A percentile compares a stretch with the other conserved stretches of the same genome.
Evolutionary conservation across 2,797 vertebrate genomes (phyloP).

Genomic region (Pitangus sulphuratus): DNA sequence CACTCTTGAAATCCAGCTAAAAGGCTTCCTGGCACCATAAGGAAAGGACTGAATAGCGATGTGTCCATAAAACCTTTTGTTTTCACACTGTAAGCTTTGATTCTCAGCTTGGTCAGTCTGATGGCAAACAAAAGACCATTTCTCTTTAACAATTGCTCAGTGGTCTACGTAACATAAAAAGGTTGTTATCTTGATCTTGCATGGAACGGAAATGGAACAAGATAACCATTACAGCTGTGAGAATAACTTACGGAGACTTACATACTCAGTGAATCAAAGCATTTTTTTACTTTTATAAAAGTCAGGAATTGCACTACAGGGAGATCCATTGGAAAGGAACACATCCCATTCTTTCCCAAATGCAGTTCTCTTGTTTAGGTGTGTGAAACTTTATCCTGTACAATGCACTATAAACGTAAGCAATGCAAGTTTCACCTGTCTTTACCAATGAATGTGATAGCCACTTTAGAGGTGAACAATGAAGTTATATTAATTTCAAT

Average conservation of each 20-base stretch:
- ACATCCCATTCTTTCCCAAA: neutral
- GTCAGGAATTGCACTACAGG: neutral
- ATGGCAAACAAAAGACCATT: neutral
- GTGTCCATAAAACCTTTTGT: neutral
- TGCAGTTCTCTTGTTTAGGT: neutral
- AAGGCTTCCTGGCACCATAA: neutral
- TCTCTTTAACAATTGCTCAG: neutral
- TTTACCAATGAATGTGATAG: neutral
- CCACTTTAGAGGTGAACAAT: neutral
- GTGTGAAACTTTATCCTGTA: neutral
- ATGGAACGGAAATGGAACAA: neutral
- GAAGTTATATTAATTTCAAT: neutral
- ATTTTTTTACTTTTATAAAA: neutral
- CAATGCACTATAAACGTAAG: neutral
- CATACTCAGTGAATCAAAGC: neutral
- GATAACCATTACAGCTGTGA: neutral
- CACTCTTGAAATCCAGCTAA: neutral
- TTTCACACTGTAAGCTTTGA: neutral
- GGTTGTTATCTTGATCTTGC: neutral
- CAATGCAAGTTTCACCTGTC: neutral
- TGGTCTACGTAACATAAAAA: slow-evolving; percentile 10
- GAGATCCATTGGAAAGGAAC: neutral
- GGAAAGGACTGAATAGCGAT: neutral
- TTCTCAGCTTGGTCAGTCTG: neutral
- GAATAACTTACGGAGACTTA: slow-evolving; percentile 15